Evolutionary conservation across 1,140 invertebrate genomes (phyloP), one percentile per base, ranked within the genome.

Genomic region (Adoxophyes honmai): DNA sequence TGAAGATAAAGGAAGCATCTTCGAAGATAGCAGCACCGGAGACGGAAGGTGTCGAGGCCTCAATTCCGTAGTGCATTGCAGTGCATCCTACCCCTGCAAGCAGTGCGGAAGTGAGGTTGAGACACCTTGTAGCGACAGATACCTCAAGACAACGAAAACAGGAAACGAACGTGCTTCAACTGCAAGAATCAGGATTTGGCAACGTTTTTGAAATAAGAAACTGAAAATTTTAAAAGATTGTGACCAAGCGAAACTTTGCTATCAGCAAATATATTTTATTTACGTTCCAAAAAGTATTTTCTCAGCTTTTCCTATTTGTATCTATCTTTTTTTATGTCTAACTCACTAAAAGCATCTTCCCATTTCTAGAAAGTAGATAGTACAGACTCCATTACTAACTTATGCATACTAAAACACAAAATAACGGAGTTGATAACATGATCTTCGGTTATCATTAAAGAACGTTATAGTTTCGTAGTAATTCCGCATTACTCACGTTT

Each of bases 51-150:
- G 75, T 72, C 74, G 73, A 91, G 90, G 86, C 92, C 90, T 95
- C 95, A 96, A 96, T 96, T 96, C 95, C 95, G 94, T 95, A 95
- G 95, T 96, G 95, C 94, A 96, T 96, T 96, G 95, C 94, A 96
- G 95, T 95, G 93, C 93, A 91, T 90, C 85, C 74, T 89, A 90
- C 90, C 89, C 91, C 94, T 95, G 95, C 94, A 96, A 95, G 94
- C 94, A 95, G 92, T 94, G 94, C 94, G 94, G 95, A 94, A 94
- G 93, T 95, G 95, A 95, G 93, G 93, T 79, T 90, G 75, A 90
- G 91, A 84, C 78, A 87, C 79, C 79, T 77, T 70, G 79, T 81
- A 69, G 57, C 79, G 52, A 74, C 83, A 52, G 44, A 74, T 81
- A 52, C 58, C 44, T 60, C 60, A 52, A 44, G 39, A 21, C 62